Conservation (phyloP, 2,797 vertebrate genomes). For the Acropternis orthonyx region DNA sequence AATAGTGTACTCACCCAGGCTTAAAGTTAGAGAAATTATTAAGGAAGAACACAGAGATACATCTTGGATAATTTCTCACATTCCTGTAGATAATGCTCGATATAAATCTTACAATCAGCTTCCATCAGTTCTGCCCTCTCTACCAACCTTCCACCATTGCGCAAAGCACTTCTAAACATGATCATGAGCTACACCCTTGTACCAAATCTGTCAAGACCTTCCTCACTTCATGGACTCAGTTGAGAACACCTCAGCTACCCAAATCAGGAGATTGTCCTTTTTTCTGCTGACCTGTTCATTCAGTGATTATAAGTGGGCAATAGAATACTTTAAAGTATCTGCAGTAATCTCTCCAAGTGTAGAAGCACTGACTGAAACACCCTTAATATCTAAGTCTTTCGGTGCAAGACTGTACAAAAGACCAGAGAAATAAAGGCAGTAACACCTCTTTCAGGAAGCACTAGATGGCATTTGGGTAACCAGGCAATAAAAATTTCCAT, state of each 20-base stretch:
- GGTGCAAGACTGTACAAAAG: background rate
- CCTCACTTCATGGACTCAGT: background rate
- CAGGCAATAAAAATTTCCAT: background rate
- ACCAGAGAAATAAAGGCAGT: background rate
- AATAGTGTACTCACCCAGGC: background rate
- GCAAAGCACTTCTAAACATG: background rate
- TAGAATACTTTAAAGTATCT: background rate
- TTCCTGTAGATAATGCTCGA: background rate
- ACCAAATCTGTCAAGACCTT: background rate
- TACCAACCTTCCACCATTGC: background rate
- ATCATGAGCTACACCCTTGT: background rate
- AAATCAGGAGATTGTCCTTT: background rate
- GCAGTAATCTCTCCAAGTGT: background rate
- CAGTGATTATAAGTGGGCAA: background rate
- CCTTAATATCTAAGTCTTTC: background rate
- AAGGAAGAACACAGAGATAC: background rate
- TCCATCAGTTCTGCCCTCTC: background rate
- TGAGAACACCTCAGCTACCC: background rate
- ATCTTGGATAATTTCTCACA: background rate
- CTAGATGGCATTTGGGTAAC: background rate
- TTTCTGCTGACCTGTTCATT: background rate
- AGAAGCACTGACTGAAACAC: background rate
- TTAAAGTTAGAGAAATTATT: background rate
- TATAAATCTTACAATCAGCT: background rate
- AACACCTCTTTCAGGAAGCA: background rate